phyloP scores from a whole-genome alignment of 2,888 invertebrate genomes.

The Drosophila melanosoma region DNA sequence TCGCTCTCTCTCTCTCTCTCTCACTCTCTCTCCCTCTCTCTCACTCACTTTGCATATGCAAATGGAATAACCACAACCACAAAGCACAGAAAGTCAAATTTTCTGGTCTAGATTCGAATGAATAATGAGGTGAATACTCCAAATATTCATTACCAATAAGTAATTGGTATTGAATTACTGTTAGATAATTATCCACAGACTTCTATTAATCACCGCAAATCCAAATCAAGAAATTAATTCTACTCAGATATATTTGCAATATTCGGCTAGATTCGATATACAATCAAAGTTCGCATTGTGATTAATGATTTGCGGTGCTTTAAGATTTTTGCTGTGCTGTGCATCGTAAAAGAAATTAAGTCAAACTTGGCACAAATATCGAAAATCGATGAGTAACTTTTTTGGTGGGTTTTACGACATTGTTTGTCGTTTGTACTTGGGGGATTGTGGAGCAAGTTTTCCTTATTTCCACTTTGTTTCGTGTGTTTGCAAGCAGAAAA shows the following conservation, averaged over 20 bases:
- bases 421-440: neutral
- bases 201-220: neutral
- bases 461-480: conserved; percentile 14
- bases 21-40: neutral
- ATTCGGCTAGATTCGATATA: neutral
- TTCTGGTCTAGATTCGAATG: neutral
- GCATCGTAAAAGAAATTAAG: neutral
- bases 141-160: neutral
- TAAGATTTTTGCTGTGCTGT: neutral
- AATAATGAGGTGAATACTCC: neutral
- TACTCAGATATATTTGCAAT: neutral
- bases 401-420: neutral
- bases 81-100: conserved; percentile 1
- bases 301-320: neutral
- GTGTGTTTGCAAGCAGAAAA: conserved; percentile 9
- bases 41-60: conserved; percentile 17
- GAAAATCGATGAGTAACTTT: conserved; percentile 61
- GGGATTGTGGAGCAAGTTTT: conserved; percentile 14
- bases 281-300: neutral
- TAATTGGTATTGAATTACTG: neutral
- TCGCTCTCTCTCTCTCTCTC: neutral
- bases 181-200: no score
- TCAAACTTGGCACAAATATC: conserved; percentile 38
- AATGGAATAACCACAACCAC: conserved; percentile 24
- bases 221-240: neutral